Evolutionary conservation across 2,797 vertebrate species (phyloP), one percentile per base, ranked within the genome.

Genomic region (Esox masquinongy): DNA sequence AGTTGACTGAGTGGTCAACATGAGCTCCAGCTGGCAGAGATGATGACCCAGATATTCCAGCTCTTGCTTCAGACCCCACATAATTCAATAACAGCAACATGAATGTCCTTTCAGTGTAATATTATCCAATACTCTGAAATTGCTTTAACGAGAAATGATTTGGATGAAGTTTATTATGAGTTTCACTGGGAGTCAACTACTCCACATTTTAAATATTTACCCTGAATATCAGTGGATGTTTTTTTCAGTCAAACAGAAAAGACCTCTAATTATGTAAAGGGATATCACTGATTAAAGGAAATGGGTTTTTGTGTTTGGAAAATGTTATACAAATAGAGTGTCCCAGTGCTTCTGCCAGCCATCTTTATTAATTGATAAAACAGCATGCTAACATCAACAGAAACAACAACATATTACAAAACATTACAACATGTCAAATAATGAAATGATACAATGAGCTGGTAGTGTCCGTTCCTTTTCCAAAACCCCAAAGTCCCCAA

Each of bases 281-380:
- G 17, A 39, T 22, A 63, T 31, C 36, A 8, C 47, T 51, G 69
- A 71, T 51, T 31, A n/a, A 47, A 50, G 67, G 17, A 17, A 3
- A 51, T 19, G 16, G 69, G 39, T 17, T 71, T 7, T 51, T 51
- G 11, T 39, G 8, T 71, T 71, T 51, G 39, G 24, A 26, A 39
- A 17, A 29, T 19, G 3, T 64, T 83, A 73, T 77, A 75, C 72
- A 66, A 34, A 61, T 68, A 49, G 15, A 53, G 16, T 53, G 15
- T 53, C 50, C 50, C 17, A 53, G 50, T 16, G 19, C 29, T 31
- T 16, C 17, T 11, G 75, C 19, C 66, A n/a, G 34, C 15, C 69
- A 12, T 74, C 75, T 87, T 90, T 83, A 83, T 19, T 68, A 14
- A 22, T 43, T 68, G 59, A 61, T 61, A 61, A 22, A 61, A 22